Percentiles rank a stretch among this genome's conserved stretches.
phyloP scores from a whole-genome alignment of 2,888 invertebrate genomes.

The Cartodere bifasciata region DNA sequence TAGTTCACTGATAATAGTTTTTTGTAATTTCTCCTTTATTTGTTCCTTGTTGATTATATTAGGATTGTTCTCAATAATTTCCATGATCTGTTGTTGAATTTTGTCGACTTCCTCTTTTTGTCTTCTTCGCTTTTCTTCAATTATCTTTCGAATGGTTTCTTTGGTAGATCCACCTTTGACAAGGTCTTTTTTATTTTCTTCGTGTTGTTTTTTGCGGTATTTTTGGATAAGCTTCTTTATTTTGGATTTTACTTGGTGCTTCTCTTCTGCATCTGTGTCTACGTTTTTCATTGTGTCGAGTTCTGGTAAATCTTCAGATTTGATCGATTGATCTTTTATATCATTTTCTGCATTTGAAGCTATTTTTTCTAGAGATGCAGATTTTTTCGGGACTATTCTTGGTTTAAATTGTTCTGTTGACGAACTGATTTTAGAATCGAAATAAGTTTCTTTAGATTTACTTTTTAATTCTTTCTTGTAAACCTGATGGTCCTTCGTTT shows the following conservation, averaged over 20 bases:
- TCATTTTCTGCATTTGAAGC: too few species aligned
- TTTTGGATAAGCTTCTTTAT: conserved; percentile 23
- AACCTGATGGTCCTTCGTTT: too few species aligned
- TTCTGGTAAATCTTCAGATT: too few species aligned
- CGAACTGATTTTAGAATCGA: too few species aligned
- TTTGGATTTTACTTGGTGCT: conserved; percentile 16
- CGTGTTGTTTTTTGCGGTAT: conserved; percentile 20
- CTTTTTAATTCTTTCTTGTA: too few species aligned
- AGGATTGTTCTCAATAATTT: conserved; percentile 36
- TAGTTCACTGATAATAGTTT: conserved; percentile 26
- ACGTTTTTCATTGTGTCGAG: too few species aligned
- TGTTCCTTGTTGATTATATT: conserved; percentile 38
- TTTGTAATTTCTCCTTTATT: conserved; percentile 35
- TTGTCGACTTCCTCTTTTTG: conserved; percentile 37
- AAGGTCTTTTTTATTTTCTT: conserved; percentile 11
- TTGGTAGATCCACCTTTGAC: conserved; percentile 9
- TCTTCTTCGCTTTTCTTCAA: conserved; percentile 33
- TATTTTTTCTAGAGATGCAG: too few species aligned
- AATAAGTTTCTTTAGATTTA: too few species aligned
- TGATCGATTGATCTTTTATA: too few species aligned
- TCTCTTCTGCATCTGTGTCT: too few species aligned
- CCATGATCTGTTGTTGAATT: conserved; percentile 37
- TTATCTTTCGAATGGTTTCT: conserved; percentile 25
- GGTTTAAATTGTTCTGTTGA: too few species aligned
- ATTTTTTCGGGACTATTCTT: too few species aligned